Percentiles rank a stretch among this genome's conserved stretches.
Evolutionary conservation across 2,113 vertebrate species (phyloP).

Genomic region (Entelurus aequoreus): DNA sequence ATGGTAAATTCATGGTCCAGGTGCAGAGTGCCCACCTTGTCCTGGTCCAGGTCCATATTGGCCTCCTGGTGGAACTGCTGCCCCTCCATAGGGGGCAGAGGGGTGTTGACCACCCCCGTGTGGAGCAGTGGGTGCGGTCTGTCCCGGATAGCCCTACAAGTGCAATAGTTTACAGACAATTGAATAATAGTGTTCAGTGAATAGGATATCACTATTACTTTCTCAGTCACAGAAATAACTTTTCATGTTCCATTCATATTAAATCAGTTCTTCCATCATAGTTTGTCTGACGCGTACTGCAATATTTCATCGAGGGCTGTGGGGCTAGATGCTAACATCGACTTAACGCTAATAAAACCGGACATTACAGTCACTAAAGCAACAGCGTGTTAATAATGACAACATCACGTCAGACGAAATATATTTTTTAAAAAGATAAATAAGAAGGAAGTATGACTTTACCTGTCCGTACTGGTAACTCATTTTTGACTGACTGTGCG

Average conservation of each 20-base stretch:
- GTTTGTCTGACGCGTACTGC: slow-evolving; percentile 1
- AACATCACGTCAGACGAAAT: neutral
- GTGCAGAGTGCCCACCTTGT: slow-evolving; percentile 35
- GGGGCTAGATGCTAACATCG: neutral
- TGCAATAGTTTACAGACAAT: neutral
- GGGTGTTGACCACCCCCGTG: slow-evolving; percentile 59
- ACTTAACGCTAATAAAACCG: neutral
- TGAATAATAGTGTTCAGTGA: too few species aligned
- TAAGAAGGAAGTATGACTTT: slow-evolving; percentile 15
- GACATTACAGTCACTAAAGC: too few species aligned
- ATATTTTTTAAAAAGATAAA: neutral
- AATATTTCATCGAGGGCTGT: neutral
- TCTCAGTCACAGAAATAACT: neutral
- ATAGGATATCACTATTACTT: neutral
- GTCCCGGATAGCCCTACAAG: slow-evolving; percentile 73
- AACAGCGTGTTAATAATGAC: neutral
- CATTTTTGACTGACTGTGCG: slow-evolving; percentile 62
- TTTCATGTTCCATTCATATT: too few species aligned
- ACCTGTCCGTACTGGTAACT: slow-evolving; percentile 87
- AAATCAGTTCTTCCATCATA: neutral
- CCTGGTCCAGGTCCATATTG: slow-evolving; percentile 50
- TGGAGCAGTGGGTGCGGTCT: slow-evolving; percentile 39
- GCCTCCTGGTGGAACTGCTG: slow-evolving; percentile 20
- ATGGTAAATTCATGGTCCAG: too few species aligned
- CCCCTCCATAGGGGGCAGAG: slow-evolving; percentile 50